phyloP scores from a whole-genome alignment of 2,113 vertebrate species.

The Trogon melanurus region DNA sequence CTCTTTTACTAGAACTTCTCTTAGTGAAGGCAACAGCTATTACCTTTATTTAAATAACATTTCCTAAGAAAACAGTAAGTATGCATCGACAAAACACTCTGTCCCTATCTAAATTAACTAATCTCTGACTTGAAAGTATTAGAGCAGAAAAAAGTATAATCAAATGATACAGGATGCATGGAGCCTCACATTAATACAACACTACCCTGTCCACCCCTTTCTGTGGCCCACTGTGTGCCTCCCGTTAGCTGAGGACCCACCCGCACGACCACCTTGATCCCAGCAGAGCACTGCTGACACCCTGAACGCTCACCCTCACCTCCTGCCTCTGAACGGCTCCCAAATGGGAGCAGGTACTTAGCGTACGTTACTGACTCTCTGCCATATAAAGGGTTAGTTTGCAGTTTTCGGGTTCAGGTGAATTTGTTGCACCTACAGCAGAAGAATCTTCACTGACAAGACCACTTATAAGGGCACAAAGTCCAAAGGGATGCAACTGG shows the following conservation, averaged over 20 bases:
- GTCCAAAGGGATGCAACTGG: neutral
- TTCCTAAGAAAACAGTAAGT: neutral
- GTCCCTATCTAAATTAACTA: neutral
- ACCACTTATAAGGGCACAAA: neutral
- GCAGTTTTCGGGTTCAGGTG: neutral
- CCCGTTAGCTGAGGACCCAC: too few species aligned
- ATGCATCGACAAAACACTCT: neutral
- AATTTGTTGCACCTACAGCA: neutral
- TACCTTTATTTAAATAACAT: neutral
- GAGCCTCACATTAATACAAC: neutral
- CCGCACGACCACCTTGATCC: rapidly evolving
- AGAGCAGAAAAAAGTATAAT: neutral
- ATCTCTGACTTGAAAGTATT: neutral
- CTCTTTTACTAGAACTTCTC: neutral
- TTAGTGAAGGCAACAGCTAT: neutral
- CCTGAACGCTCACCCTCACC: rapidly evolving
- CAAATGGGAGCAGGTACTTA: neutral
- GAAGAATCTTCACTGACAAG: neutral
- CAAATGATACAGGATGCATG: too few species aligned
- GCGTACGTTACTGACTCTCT: rapidly evolving
- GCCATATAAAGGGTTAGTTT: neutral
- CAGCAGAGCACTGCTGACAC: neutral
- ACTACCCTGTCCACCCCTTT: rapidly evolving
- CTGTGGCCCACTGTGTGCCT: neutral
- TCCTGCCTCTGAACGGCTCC: neutral